These are phyloP conservation scores for Drosophila pruinosa DNA, from an alignment of 1,140 invertebrate species.

Conservation along the genomic window DNA sequence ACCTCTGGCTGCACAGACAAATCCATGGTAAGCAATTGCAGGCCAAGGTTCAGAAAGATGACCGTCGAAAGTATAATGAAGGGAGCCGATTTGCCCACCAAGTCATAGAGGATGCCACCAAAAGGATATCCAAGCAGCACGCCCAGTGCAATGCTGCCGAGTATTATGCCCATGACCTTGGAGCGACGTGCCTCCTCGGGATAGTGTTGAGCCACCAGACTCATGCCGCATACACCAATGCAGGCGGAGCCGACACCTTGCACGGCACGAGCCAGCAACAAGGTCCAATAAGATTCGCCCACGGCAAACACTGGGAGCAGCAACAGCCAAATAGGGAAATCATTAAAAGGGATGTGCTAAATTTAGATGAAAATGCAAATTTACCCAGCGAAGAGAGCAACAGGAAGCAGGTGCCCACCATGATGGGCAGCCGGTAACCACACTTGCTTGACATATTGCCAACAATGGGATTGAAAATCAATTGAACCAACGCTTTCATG, in stretches of 20 bases:
- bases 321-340: not conserved
- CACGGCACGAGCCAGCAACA: conserved; percentile 91
- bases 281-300: conserved; percentile 88
- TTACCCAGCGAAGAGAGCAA: conserved; percentile 91
- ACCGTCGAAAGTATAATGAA: conserved; percentile 88
- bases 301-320: conserved; percentile 91
- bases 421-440: conserved; percentile 92
- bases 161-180: conserved; percentile 89
- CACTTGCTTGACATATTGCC: conserved; percentile 86
- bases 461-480: conserved; percentile 92
- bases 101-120: conserved; percentile 89
- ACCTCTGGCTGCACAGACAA: conserved; percentile 70
- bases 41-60: conserved; percentile 84
- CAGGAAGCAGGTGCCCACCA: conserved; percentile 91
- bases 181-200: conserved; percentile 84
- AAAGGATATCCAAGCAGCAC: conserved; percentile 92
- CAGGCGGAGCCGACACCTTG: conserved; percentile 94
- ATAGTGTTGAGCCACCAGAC: conserved; percentile 84
- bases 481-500: conserved; percentile 93
- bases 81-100: conserved; percentile 89
- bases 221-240: conserved; percentile 90
- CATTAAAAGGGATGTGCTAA: not conserved
- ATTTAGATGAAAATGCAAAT: conserved; percentile 65
- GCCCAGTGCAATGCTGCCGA: conserved; percentile 91
- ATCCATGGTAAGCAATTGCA: conserved; percentile 75